Conservation (phyloP, 2,797 vertebrate genomes). For the Falco columbarius region DNA sequence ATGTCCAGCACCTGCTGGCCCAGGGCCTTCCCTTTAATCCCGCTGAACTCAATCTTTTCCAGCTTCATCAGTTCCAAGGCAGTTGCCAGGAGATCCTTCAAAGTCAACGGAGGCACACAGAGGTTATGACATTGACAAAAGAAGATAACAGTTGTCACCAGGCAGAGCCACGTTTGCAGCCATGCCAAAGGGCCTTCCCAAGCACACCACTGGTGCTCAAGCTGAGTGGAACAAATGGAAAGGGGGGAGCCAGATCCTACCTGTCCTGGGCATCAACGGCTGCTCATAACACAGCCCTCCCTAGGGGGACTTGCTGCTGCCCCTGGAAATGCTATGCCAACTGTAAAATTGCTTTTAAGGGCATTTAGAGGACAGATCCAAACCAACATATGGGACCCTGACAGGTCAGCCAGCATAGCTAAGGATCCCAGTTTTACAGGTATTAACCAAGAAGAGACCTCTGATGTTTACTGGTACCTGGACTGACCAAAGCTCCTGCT, state of each 20-base stretch:
- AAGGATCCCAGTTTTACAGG: not conserved
- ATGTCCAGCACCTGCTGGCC: slow-evolving; percentile 84
- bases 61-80: slow-evolving; percentile 87
- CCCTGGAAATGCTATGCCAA: not conserved
- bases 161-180: rapidly evolving
- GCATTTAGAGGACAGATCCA: not conserved
- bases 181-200: rapidly evolving
- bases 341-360: not conserved
- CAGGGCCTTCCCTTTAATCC: slow-evolving; percentile 83
- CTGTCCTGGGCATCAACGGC: not conserved
- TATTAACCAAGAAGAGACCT: not conserved
- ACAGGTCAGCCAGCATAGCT: not conserved
- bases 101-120: not conserved
- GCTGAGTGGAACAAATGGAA: not conserved
- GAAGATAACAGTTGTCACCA: not conserved
- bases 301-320: not conserved
- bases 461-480: not conserved
- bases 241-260: not conserved
- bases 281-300: not conserved
- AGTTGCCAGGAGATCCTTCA: slow-evolving; percentile 83
- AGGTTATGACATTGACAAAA: not conserved
- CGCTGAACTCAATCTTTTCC: slow-evolving; percentile 90
- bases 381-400: not conserved
- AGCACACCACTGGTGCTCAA: rapidly evolving
- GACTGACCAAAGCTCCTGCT: not conserved